phyloP scores from a whole-genome alignment of 1,140 invertebrate species.

The Holcopasites calliopsidis region DNA sequence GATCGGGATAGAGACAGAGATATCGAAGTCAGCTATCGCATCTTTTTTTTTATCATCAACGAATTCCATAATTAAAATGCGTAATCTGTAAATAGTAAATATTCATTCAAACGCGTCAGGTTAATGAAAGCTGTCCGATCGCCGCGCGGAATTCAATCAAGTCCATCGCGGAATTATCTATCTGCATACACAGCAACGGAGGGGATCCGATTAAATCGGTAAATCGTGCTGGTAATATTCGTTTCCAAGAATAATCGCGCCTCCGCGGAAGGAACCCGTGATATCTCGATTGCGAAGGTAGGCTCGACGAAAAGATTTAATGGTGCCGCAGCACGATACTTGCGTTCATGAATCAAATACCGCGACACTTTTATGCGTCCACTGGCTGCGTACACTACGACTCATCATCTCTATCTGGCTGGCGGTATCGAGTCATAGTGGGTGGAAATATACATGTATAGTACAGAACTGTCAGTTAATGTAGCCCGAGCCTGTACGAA shows the following conservation, averaged over 20 bases:
- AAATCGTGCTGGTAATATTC: not conserved
- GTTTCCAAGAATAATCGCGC: not conserved
- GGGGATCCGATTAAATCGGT: conserved; percentile 21
- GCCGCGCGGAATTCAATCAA: conserved; percentile 18
- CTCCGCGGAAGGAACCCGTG: not conserved
- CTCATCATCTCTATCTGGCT: no score
- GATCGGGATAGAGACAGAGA: no score
- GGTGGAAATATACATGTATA: no score
- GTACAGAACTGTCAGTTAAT: not conserved
- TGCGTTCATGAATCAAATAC: not conserved
- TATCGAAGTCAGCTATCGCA: no score
- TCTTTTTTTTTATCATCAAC: no score
- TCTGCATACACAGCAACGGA: conserved; percentile 7
- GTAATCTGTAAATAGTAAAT: no score
- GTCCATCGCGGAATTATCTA: not conserved
- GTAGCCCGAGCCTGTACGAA: not conserved
- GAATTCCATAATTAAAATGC: no score
- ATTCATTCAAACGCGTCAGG: no score
- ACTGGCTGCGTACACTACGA: not conserved
- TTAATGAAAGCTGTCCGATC: no score
- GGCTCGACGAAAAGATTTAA: not conserved
- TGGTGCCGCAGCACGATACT: not conserved
- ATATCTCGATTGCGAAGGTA: no score
- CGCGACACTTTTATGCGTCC: not conserved
- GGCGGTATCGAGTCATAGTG: not conserved